These are phyloP conservation scores for Zeugodacus cucurbitae DNA, from an alignment of 1,140 invertebrate species.

Conservation along the genomic window DNA sequence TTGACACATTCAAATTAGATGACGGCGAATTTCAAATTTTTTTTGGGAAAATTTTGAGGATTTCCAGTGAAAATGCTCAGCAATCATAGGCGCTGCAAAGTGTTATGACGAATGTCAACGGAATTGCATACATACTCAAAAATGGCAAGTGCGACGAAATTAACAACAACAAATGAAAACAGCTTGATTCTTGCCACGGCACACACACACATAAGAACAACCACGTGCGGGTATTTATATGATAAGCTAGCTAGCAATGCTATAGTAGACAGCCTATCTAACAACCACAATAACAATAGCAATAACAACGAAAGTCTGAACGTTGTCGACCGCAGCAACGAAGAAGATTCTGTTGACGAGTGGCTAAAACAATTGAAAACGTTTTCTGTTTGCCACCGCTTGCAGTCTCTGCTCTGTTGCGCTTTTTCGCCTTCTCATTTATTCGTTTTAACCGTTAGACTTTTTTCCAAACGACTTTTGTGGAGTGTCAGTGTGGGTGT, in stretches of 20 bases:
- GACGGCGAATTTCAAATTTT: background rate
- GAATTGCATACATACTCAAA: background rate
- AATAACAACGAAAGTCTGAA: background rate
- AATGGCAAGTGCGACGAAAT: background rate
- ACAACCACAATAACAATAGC: background rate
- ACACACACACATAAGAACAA: background rate
- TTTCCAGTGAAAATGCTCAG: background rate
- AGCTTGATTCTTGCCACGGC: too few relatives aligned
- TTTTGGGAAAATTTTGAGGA: background rate
- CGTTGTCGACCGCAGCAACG: background rate
- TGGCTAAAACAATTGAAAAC: constrained; percentile 23
- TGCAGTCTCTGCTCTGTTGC: background rate
- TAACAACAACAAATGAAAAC: background rate
- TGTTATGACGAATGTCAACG: background rate
- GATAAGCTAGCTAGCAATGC: too few relatives aligned
- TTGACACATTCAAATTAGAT: background rate
- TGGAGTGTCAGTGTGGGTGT: background rate
- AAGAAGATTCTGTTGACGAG: constrained; percentile 12
- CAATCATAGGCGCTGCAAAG: background rate
- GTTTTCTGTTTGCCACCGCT: background rate
- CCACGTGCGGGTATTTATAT: too few relatives aligned
- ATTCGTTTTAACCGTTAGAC: background rate
- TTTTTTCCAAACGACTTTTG: background rate
- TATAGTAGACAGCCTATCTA: background rate
- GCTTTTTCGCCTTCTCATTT: background rate